phyloP scores from a whole-genome alignment of 2,888 invertebrate genomes.

The Apodemia duryi region DNA sequence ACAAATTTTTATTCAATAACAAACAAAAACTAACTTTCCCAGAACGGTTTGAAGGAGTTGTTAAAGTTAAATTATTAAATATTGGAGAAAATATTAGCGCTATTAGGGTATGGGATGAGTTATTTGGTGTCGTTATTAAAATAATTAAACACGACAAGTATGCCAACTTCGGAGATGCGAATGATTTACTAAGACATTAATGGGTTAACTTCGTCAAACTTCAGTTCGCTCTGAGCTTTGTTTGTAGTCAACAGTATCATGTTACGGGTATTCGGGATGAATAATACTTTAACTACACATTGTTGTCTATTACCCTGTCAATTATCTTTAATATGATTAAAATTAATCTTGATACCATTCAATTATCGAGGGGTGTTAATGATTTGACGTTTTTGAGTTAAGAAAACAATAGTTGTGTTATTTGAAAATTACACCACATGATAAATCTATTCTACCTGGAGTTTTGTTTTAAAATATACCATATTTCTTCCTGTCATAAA shows the following conservation, averaged over 20 bases:
- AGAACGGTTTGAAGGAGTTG: not conserved
- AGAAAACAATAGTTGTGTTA: too few relatives aligned
- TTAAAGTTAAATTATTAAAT: constrained; percentile 1
- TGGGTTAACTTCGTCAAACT: constrained; percentile 65
- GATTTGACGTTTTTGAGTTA: too few relatives aligned
- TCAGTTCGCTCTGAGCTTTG: constrained; percentile 32
- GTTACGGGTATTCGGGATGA: constrained; percentile 1
- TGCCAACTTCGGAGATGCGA: constrained; percentile 36
- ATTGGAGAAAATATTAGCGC: constrained; percentile 3
- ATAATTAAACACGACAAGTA: constrained; percentile 14
- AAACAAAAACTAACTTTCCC: too few relatives aligned
- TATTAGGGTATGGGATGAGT: constrained; percentile 4
- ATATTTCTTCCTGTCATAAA: too few relatives aligned
- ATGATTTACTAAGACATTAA: constrained; percentile 70
- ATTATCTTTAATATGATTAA: constrained; percentile 21
- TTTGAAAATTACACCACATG: too few relatives aligned
- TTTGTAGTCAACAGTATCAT: constrained; percentile 11
- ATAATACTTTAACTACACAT: constrained; percentile 36
- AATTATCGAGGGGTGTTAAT: too few relatives aligned
- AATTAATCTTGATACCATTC: not conserved
- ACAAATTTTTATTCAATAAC: too few relatives aligned
- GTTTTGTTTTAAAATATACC: too few relatives aligned
- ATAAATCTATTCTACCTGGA: too few relatives aligned
- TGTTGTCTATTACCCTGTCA: constrained; percentile 31
- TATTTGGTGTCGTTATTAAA: constrained; percentile 15